Evolutionary conservation across 37 sponge, comb jelly and placozoan genomes (phyloP), one percentile per base, ranked within the genome.

Genomic region (Cladorhizidae sp.): DNA sequence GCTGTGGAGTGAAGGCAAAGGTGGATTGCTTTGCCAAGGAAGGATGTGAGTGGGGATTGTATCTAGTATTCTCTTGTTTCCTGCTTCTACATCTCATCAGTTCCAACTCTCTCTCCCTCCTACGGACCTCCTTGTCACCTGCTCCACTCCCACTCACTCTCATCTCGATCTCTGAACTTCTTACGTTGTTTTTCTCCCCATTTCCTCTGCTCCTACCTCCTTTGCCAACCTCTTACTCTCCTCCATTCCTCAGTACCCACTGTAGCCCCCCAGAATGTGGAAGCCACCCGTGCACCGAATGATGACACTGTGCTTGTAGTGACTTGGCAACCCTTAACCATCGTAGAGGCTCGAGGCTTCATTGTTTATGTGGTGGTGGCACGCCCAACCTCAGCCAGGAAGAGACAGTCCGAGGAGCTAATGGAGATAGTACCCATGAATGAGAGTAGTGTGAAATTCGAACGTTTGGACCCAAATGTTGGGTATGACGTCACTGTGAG

Each of bases 261-360:
- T n/a, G 64, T 29, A 59, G 36, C 54, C 9, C 84, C 70, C 12
- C 1, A n/a, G 17, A 72, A 83, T 83, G 73, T 81, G 50, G 33
- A 0, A 5, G 75, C 74, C 1, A 45, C 22, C 2, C 64, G 64
- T 7, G 18, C 58, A 14, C 7, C 1, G 67, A 29, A 5, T 35
- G n/a, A n/a, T n/a, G 69, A 38, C 36, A 68, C 57, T 23, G 57
- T 67, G 40, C 65, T 84, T 69, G 57, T 31, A 41, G 77, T 76
- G 39, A 74, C 42, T 23, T 84, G 75, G 69, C 22, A 25, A 39
- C 64, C 65, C 38, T 41, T 84, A 70, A 70, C 65, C 32, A 54
- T 84, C 0, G 77, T 76, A 18, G 69, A 84, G 77, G 76, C 77
- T 31, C 67, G 67, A 41, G 75, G 84, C 3, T 69, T 84, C 37